phyloP scores from a whole-genome alignment of 1,140 invertebrate species.

The Lucilia sericata region DNA sequence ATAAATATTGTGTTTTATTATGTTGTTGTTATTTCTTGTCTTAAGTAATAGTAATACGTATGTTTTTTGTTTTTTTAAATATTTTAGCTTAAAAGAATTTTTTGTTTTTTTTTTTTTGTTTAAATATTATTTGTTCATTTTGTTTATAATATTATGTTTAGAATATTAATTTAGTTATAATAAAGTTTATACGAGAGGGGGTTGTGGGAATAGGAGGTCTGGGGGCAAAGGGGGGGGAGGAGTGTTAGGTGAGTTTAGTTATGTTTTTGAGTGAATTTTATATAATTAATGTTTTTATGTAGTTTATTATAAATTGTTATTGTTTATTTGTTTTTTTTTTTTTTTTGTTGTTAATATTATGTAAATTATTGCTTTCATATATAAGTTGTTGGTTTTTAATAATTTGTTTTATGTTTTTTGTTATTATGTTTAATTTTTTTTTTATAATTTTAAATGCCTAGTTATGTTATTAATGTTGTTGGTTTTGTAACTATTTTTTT shows the following conservation, averaged over 20 bases:
- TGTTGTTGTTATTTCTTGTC: slow-evolving; percentile 26
- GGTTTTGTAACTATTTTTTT: slow-evolving; percentile 23
- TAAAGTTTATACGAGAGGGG: neutral
- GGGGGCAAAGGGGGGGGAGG: too few species aligned
- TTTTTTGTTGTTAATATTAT: neutral
- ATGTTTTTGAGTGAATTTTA: neutral
- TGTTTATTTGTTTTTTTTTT: neutral
- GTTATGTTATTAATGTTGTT: slow-evolving; percentile 5
- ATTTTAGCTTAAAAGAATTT: slow-evolving; percentile 41
- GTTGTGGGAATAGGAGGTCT: too few species aligned
- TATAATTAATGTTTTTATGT: neutral
- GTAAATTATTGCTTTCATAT: slow-evolving; percentile 44
- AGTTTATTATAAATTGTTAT: slow-evolving; percentile 3
- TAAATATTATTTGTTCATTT: neutral
- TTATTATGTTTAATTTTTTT: neutral
- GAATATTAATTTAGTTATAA: neutral
- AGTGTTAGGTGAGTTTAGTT: too few species aligned
- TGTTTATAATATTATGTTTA: too few species aligned
- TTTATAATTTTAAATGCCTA: slow-evolving; percentile 28
- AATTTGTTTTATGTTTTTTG: neutral
- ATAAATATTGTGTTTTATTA: slow-evolving; percentile 14
- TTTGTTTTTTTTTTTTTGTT: neutral
- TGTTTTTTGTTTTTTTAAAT: neutral
- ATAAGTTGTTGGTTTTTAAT: slow-evolving; percentile 31
- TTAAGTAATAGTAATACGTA: slow-evolving; percentile 41